Base-by-base conservation (phyloP, 2,797 vertebrate species). In the Ctenopoma kingsleyae region DNA sequence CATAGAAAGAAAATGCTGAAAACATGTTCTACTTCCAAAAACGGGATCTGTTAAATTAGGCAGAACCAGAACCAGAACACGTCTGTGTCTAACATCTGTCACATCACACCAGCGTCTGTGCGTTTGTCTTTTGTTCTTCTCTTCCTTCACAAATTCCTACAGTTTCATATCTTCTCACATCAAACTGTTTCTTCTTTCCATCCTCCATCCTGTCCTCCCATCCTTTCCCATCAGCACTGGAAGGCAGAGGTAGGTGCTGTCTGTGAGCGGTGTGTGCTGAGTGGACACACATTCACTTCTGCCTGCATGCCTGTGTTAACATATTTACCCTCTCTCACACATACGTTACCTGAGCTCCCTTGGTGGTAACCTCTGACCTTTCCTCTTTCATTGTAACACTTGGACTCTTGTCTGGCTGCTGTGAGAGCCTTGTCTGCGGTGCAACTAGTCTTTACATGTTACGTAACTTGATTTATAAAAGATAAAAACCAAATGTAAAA, bases 161-260 rank as follows among this genome's bases (percentile, higher is more conserved):
- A 50, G 64, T 78, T 80, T 79, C 62, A 46, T 40, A 52, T 79
- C 65, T 78, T 85, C 86, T 89, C 87, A 90, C 89, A 84, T 83
- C 67, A 46, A 17, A 50, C 76, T 81, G 19, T 88, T 63, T 90
- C 79, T 89, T 89, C 80, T 90, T 80, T 65, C 76, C 81, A 84
- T 87, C 79, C 77, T 78, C 59, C 85, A 77, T 68, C 74, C 64
- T 85, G 47, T 85, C 84, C 72, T 82, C 81, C 65, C 84, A 73
- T 83, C 78, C 80, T 76, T 85, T 72, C 80, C 82, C 87, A 59
- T 77, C 92, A 95, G 94, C 93, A 95, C 86, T 95, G 94, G 94
- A 95, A 91, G 91, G 81, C 85, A 3, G 93, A 95, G 94, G 94
- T 95, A 95, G 93, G 94, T 94, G 74, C 74, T 85, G 82, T 75